Evolutionary conservation across 1,140 invertebrate species (phyloP).

Genomic region (Brachionus asplanchnoidis): DNA sequence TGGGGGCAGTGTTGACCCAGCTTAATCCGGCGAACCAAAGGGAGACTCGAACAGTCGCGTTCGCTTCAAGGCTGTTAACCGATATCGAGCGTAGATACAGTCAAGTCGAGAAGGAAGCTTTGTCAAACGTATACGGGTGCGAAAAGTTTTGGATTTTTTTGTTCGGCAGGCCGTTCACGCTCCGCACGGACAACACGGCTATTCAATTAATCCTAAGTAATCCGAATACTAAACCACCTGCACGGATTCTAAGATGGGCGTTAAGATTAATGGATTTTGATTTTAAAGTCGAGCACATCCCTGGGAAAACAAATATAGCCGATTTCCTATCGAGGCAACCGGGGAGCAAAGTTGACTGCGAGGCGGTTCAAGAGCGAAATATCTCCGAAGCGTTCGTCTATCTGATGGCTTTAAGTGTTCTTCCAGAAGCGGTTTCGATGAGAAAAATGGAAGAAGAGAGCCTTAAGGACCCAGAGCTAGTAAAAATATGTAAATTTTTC

Average conservation of each 20-base stretch:
- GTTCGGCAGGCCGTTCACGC: neutral
- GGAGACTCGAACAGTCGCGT: slow-evolving; percentile 45
- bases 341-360: too few species aligned
- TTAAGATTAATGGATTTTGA: neutral
- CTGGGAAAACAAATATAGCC: neutral
- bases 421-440: neutral
- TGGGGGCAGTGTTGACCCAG: slow-evolving; percentile 58
- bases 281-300: neutral
- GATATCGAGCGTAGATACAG: slow-evolving; percentile 47
- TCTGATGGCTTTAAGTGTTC: neutral
- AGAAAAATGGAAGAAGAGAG: neutral
- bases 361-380: too few species aligned
- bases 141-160: neutral
- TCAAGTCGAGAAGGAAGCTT: slow-evolving; percentile 48
- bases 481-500: neutral
- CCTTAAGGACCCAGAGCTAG: neutral
- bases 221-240: neutral
- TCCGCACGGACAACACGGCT: neutral
- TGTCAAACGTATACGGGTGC: neutral
- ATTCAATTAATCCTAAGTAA: neutral
- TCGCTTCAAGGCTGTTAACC: slow-evolving; percentile 43
- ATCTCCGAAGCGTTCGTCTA: neutral
- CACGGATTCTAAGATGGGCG: neutral
- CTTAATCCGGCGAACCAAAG: neutral
- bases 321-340: neutral